These are phyloP conservation scores for Thripadectes ignobilis DNA, from an alignment of 2,797 vertebrate species.

Conservation along the genomic window DNA sequence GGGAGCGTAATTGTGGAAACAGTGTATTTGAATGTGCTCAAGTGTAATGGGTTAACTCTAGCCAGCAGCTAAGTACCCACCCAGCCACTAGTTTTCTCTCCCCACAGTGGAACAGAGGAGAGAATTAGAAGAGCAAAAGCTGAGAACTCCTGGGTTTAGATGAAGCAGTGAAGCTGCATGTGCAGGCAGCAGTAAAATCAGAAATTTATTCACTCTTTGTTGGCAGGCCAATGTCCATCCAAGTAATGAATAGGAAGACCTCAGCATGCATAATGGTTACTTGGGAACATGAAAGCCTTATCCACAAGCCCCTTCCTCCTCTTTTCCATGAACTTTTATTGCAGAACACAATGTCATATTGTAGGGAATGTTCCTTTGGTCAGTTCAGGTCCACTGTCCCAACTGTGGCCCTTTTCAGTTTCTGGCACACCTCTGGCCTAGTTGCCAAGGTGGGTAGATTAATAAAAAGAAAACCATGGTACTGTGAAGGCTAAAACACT, in stretches of 20 bases:
- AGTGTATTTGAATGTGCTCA: not conserved
- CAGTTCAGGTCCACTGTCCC: not conserved
- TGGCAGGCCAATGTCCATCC: not conserved
- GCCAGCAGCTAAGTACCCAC: not conserved
- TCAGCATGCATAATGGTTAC: fast-evolving
- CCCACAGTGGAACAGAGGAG: too few relatives aligned
- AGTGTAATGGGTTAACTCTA: not conserved
- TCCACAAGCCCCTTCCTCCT: fast-evolving
- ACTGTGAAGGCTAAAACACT: not conserved
- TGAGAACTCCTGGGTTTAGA: not conserved
- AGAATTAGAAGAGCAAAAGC: not conserved
- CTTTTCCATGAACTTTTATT: not conserved
- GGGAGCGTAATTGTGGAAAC: not conserved
- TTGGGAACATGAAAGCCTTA: not conserved
- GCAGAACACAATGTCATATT: not conserved
- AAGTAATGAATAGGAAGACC: not conserved
- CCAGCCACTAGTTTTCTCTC: not conserved
- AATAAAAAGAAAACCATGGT: not conserved
- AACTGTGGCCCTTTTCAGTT: not conserved
- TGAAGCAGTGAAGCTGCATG: not conserved
- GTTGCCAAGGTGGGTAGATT: not conserved
- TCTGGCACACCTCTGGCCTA: not conserved
- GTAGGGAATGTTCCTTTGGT: not conserved
- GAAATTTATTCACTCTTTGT: not conserved
- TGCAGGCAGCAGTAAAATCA: not conserved